Evolutionary conservation across 2,888 invertebrate species (phyloP), one percentile per base, ranked within the genome.

Genomic region (Stenolophus ochropezus): DNA sequence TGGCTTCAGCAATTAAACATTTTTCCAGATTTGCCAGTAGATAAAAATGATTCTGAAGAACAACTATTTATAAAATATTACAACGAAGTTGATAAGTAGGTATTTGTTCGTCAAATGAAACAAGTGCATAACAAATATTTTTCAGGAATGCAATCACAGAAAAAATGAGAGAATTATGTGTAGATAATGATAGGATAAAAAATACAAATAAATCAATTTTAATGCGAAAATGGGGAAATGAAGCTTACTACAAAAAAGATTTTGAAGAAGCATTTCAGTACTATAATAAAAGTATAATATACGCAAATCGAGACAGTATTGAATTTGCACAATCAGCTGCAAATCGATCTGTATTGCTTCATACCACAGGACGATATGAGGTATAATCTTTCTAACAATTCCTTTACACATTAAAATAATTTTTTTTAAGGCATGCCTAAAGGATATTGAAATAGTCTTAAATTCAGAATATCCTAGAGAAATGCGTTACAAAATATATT

Each of bases 291-390:
- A 91, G 93, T 80, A 89, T 94, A 84, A 91, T 92, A 21, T 90
- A 90, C 87, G 93, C 94, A 8, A 91, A 92, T 42, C 81, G 87
- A 0, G 86, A 89, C 51, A 91, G 93, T 6, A 91, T 92, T 80
- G 91, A 91, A 84, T 90, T 93, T 82, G 88, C 91, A 23, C 88
- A 93, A 53, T 93, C 93, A 0, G 90, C 93, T 85, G 92, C 93
- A 0, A 95, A 95, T 86, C 91, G 95, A 84, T 94, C 95, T 58
- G 94, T 94, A 47, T 91, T 93, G 1, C 90, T 94, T 71, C 91
- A 91, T 84, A 90, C 91, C 82, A 89, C 94, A 85, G 89, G 91
- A 82, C 91, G 92, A 71, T 93, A 92, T 86, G 86, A 90, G 16
- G 92, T 93, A 85, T 93, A 93, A 53, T 53, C 16, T 16, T 53